A percentile compares a stretch with the other conserved stretches of the same genome.
phyloP scores from a whole-genome alignment of 2,113 vertebrate species.

The Merops nubicus region DNA sequence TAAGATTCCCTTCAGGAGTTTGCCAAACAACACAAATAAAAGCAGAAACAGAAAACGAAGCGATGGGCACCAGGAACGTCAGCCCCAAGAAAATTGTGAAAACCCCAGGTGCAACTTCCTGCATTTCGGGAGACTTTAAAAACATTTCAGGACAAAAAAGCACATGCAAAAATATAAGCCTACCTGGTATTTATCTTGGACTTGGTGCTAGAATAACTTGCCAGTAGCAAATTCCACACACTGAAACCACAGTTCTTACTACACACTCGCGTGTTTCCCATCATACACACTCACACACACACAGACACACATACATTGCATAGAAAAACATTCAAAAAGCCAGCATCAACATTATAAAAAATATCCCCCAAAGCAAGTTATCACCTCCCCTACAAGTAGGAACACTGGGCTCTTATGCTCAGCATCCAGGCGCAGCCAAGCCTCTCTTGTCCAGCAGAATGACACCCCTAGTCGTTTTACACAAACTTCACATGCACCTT shows the following conservation, averaged over 20 bases:
- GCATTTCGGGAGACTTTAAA: constrained; percentile 41
- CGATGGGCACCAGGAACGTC: not conserved
- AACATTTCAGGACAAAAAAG: constrained; percentile 62
- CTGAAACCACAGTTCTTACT: constrained; percentile 57
- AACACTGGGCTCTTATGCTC: constrained; percentile 66
- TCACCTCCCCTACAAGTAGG: constrained; percentile 29
- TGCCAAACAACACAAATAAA: not conserved
- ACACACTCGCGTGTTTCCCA: constrained; percentile 43
- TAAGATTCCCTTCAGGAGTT: not conserved
- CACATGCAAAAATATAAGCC: constrained; percentile 39
- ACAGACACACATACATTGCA: constrained; percentile 18
- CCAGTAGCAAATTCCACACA: constrained; percentile 73
- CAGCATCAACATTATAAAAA: constrained; percentile 73
- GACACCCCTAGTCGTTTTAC: not conserved
- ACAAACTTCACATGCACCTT: constrained; percentile 2
- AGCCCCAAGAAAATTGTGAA: constrained; percentile 31
- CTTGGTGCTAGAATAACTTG: constrained; percentile 59
- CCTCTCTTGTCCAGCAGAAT: constrained; percentile 9
- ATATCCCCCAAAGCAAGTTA: constrained; percentile 65
- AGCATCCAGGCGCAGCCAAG: constrained; percentile 3
- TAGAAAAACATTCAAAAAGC: constrained; percentile 70
- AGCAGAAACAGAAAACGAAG: not conserved
- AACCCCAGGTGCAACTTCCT: constrained; percentile 62
- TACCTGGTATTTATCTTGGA: constrained; percentile 71
- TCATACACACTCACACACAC: constrained; percentile 48